Base-by-base conservation (phyloP, 2,888 invertebrate genomes). In the Epiblema foenella region DNA sequence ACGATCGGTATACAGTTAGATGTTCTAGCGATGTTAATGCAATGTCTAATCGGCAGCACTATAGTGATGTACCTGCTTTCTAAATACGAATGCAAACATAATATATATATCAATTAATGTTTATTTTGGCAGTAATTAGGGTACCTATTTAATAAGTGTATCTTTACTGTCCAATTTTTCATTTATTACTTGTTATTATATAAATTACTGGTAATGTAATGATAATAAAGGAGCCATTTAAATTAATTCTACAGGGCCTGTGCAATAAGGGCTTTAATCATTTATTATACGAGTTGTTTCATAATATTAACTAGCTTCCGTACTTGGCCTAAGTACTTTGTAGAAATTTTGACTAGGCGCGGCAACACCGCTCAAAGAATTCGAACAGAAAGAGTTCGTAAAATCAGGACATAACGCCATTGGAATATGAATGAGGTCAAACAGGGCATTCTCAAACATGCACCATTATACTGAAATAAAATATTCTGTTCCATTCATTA, bases 401-500 rank as follows among this genome's bases (percentile, higher is more conserved):
- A 90, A 92, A 93, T 93, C 91, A 90, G 92, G 91, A 93, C 83
- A 91, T 91, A 91, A 85, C 90, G 83, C 87, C 88, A 79, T 85
- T 85, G 90, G 93, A 90, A 93, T 93, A 92, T 89, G 75, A 93
- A 93, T 92, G 91, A 93, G 93, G 91, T 91, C 89, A 90, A 89
- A 89, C 88, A 87, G 89, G 90, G 91, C 89, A 90, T 88, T 89
- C 85, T 86, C 86, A 88, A 89, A 89, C 86, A 87, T 78, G 80
- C 80, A 80, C 88, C 84, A 89, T 90, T 91, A 90, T 91, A 87
- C 87, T 83, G 85, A 89, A 92, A 93, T 91, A 91, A 93, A 92
- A 91, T 93, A 93, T 93, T 92, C 92, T 83, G 85, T 83, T 84
- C 90, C 90, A 91, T 93, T 91, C 91, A 91, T 87, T 87, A 86